These are phyloP conservation scores for Phanerotoma sp. DNA, from an alignment of 2,888 invertebrate species.

Conservation along the genomic window DNA sequence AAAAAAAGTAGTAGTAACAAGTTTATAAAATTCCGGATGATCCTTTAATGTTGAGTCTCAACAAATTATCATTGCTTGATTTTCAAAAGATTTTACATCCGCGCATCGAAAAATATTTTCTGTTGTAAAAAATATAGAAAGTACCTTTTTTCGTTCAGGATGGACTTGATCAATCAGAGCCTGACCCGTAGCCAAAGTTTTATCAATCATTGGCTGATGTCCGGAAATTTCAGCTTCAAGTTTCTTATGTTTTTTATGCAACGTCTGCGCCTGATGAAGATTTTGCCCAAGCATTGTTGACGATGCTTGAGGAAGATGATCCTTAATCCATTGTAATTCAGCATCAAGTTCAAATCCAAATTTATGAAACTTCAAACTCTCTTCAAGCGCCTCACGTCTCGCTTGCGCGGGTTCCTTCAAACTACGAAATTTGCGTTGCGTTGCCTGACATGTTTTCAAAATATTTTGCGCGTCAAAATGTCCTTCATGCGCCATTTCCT, in stretches of 20 bases:
- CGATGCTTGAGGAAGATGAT: constrained; percentile 79
- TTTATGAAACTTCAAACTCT: constrained; percentile 84
- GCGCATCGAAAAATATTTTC: no score
- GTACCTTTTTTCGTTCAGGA: constrained; percentile 73
- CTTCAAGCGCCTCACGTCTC: constrained; percentile 78
- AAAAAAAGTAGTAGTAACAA: no score
- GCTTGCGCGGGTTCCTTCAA: constrained; percentile 72
- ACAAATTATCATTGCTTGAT: no score
- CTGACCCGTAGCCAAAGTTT: constrained; percentile 78
- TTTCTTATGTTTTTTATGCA: constrained; percentile 93
- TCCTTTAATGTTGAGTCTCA: no score
- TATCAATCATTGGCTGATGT: constrained; percentile 81
- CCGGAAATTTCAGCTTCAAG: constrained; percentile 86
- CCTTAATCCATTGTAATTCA: constrained; percentile 94
- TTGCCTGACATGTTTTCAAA: constrained; percentile 72
- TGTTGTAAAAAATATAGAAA: no score
- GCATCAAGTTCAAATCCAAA: constrained; percentile 91
- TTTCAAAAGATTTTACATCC: no score
- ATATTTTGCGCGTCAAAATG: constrained; percentile 94
- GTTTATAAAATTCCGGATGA: no score
- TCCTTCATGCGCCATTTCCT: constrained; percentile 89
- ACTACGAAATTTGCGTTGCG: constrained; percentile 70
- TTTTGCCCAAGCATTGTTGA: constrained; percentile 78
- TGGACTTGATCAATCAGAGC: constrained; percentile 74
- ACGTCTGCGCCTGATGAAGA: constrained; percentile 88